Base-by-base conservation (phyloP, 2,888 invertebrate genomes). In the Ctenicera cuprea region DNA sequence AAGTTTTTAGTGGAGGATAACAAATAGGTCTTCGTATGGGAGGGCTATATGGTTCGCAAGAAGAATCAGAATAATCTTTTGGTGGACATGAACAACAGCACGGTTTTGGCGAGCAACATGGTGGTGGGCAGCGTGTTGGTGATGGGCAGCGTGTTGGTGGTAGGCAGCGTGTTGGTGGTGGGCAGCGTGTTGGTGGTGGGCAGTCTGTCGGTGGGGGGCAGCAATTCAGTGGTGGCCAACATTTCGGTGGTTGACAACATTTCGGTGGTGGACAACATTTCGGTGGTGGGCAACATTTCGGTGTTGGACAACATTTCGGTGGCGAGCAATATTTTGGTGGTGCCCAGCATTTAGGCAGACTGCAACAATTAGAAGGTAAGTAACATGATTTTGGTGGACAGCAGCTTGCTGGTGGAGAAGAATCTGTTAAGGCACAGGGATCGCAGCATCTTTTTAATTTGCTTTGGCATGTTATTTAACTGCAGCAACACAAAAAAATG, bases 1-100 rank as follows among this genome's bases (percentile, higher is more conserved):
- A 86, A 76, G 75, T 85, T 81, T 71, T 86, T 81, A 77, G 82
- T 81, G 71, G 83, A 67, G 74, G 80, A 73, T 75, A 80, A 75
- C 73, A 81, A 30, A 81, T 68, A 4, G 81, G 63, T 37, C 22
- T 64, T 43, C 50, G 37, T 5, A 45, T 37, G 12, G 64, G 45
- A 9, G 69, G 62, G 20, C 63, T 52, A 43, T 69, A 70, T 20
- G 67, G n/a, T 5, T 12, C 20, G 26, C 61, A 37, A 22, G 48
- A 59, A 18, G 59, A 16, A 14, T 41, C 16, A 3, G 30, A 16
- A 18, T 3, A 26, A 12, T 48, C 11, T 11, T 3, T 3, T 11
- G 45, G 41, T 8, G 26, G 26, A n/a, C 20, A 38, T 11, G 16
- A 18, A 18, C 20, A 11, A 20, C 59, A 16, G 50, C 59, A 45